Evolutionary conservation across 1,140 invertebrate species (phyloP), one percentile per base, ranked within the genome.

Genomic region (Melanaphis sacchari): DNA sequence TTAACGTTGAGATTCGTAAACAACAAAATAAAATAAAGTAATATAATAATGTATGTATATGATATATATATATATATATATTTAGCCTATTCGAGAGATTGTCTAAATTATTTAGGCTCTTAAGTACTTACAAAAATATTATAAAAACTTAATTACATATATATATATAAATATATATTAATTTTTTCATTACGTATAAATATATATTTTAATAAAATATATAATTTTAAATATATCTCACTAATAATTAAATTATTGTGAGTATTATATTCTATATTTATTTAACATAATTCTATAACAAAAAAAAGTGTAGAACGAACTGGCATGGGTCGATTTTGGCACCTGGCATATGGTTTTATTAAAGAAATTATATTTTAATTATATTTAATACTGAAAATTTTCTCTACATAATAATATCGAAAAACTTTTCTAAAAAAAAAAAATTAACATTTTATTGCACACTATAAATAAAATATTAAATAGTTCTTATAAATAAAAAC

Each of bases 121-220:
- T 93, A 93, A 93, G 91, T 93, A 93, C 91, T 93, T 93, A 93
- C 46, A 93, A 93, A 93, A 93, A 82, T 84, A 84, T 93, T 84
- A 93, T 49, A 91, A 91, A 91, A 91, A 91, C 90, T 91, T 91
- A 81, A 82, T 43, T 91, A 43, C 5, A 49, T 49, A 66, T 24
- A 90, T 31, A 43, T 91, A 26, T 66, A 41, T 91, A 76, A 66
- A 66, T 76, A 24, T 91, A 76, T 91, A 76, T 36, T 38, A n/a
- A 31, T 52, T n/a, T n/a, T 90, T 54, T 59, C 38, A 49, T n/a
- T 76, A 76, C n/a, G n/a, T 76, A 76, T 76, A 76, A 41, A 41
- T 76, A 66, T 59, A 91, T 92, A 82, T 36, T 36, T 76, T n/a
- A 31, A 93, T 85, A 85, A 26, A 93, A 43, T 84, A 81, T 92